phyloP scores from a whole-genome alignment of 2,797 vertebrate genomes.

The Knipowitschia caucasica region DNA sequence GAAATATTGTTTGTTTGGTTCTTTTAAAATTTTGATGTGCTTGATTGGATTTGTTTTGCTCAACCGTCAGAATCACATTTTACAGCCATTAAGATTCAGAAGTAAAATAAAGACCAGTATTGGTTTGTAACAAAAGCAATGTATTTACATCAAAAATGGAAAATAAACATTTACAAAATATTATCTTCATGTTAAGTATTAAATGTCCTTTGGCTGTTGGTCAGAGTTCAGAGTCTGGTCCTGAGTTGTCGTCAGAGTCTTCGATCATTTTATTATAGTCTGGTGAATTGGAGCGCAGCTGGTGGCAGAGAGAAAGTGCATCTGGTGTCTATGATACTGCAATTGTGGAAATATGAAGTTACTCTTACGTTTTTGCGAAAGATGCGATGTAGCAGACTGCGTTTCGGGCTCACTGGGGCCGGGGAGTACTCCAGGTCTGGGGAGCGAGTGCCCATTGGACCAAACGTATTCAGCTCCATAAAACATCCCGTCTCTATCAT shows the following conservation, averaged over 20 bases:
- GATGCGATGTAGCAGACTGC: slow-evolving; percentile 69
- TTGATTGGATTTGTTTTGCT: too few relatives aligned
- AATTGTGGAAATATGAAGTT: neutral
- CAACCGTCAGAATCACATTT: too few relatives aligned
- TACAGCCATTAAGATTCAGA: neutral
- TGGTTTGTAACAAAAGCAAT: neutral
- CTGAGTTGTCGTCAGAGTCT: slow-evolving; percentile 3
- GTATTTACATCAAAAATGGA: neutral
- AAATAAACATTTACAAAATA: neutral
- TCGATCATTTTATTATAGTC: slow-evolving; percentile 17
- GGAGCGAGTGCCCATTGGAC: slow-evolving; percentile 59
- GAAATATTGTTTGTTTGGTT: too few relatives aligned
- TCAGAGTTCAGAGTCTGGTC: neutral
- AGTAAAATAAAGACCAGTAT: neutral
- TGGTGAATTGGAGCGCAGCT: slow-evolving; percentile 6
- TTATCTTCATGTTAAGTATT: neutral
- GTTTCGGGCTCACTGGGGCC: slow-evolving; percentile 45
- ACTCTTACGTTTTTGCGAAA: slow-evolving; percentile 74
- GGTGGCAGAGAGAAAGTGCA: neutral
- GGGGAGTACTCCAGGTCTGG: slow-evolving; percentile 73
- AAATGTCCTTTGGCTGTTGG: neutral
- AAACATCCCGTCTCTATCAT: slow-evolving; percentile 85
- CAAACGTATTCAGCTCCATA: slow-evolving; percentile 80
- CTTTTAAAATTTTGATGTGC: too few relatives aligned
- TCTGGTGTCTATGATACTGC: neutral